Evolutionary conservation across 2,113 vertebrate genomes (phyloP), one percentile per base, ranked within the genome.

Genomic region (Nannobrachium achirus): DNA sequence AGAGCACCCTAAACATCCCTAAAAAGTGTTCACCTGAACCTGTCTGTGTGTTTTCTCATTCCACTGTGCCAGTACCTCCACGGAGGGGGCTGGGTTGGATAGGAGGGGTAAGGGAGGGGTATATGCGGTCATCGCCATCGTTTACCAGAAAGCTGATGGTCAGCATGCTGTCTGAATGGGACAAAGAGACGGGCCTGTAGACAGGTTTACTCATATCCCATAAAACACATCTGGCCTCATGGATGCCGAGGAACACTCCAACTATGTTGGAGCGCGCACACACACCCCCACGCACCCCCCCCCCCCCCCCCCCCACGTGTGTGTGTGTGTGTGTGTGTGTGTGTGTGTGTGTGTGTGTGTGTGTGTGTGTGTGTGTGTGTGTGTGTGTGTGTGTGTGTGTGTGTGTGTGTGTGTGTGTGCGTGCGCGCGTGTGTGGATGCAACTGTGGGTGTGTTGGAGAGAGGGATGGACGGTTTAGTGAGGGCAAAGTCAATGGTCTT

Each of bases 141-240:
- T 52, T 66, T 52, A 75, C 62, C 11, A n/a, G 10, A 51, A 40
- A 55, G 52, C 44, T 11, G 25, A 57, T 50, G 19, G 59, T 69
- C 56, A 52, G 46, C 48, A 56, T 59, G 2, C 33, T 60, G 71
- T 72, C 67, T 72, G 11, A 74, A 73, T 70, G 33, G 42, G 52
- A 74, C 39, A 62, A 41, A 19, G 16, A 18, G 10, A 38, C 10
- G 10, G 45, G 16, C 15, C 3, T 14, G 39, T 45, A 60, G 49
- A 81, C 62, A 59, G 45, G 50, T 78, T 73, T 38, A 18, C 55
- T 69, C 62, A 72, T 60, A 18, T 45, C 50, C 78, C 65, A 40
- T 79, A 75, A 82, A 84, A 69, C 58, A 56, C 66, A 75, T 78
- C 73, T 77, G 66, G 63, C 19, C 19, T 75, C 41, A 74, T 66